phyloP scores from a whole-genome alignment of 53 echinoderm and acorn worm genomes.

The Apostichopus leukothele region DNA sequence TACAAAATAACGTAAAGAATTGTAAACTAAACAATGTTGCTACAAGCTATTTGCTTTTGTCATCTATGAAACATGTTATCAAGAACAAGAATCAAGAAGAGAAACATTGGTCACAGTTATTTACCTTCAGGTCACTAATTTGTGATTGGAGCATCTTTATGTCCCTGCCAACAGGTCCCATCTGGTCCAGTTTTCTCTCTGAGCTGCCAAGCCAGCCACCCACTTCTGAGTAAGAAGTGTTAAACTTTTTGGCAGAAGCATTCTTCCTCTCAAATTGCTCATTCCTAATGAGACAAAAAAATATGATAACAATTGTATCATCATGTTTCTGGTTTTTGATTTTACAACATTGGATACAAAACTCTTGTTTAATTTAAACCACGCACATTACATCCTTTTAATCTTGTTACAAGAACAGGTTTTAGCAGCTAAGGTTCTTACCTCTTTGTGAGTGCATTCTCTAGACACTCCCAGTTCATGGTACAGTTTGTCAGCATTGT shows the following conservation, averaged over 20 bases:
- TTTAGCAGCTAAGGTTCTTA: neutral
- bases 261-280: conserved; percentile 81
- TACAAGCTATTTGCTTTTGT: no score
- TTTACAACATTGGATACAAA: no score
- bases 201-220: conserved; percentile 73
- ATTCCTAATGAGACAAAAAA: conserved; percentile 45
- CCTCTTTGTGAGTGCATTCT: conserved; percentile 78
- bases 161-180: conserved; percentile 75
- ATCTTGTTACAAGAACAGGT: no score
- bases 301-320: neutral
- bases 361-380: no score
- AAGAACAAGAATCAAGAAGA: no score
- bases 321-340: neutral
- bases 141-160: conserved; percentile 67
- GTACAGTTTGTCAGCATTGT: conserved; percentile 89
- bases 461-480: conserved; percentile 94
- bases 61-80: no score
- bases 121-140: conserved; percentile 77
- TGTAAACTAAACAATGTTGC: no score
- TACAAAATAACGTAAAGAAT: no score
- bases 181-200: conserved; percentile 78
- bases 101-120: neutral
- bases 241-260: conserved; percentile 88
- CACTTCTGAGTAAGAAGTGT: conserved; percentile 72
- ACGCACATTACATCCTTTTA: no score